Conservation (phyloP, 2,797 vertebrate species). For the Lagodon rhomboides region DNA sequence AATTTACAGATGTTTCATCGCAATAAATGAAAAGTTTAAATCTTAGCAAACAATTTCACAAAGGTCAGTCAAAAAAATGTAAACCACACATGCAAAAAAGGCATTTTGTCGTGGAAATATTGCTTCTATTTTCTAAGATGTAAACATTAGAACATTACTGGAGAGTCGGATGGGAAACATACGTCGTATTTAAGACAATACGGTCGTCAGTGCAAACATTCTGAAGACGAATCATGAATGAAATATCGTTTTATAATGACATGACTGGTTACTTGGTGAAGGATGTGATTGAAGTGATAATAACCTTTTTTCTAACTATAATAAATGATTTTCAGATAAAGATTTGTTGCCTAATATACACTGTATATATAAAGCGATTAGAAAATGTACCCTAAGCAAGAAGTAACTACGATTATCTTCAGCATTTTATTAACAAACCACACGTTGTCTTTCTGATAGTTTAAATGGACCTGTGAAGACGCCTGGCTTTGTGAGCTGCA, state of each 20-base stretch:
- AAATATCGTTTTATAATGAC: background rate
- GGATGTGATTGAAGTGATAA: background rate
- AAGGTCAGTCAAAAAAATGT: constrained; percentile 18
- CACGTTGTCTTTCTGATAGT: background rate
- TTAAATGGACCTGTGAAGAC: constrained; percentile 3
- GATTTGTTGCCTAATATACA: background rate
- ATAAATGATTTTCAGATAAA: constrained; percentile 12
- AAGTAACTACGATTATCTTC: constrained; percentile 10
- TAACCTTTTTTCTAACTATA: background rate
- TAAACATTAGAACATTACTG: constrained; percentile 66
- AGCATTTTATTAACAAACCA: background rate
- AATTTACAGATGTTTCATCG: constrained; percentile 25
- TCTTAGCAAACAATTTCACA: constrained; percentile 26
- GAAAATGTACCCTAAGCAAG: background rate
- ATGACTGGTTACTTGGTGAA: background rate
- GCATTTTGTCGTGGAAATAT: constrained; percentile 66
- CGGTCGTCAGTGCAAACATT: constrained; percentile 79
- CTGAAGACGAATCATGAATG: constrained; percentile 16
- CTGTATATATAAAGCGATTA: background rate
- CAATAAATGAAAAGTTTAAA: constrained; percentile 33
- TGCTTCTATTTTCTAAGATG: constrained; percentile 67
- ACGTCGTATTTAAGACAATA: constrained; percentile 69
- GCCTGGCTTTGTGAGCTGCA: background rate
- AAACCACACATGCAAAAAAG: constrained; percentile 57
- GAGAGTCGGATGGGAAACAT: constrained; percentile 42